Percentiles rank a stretch among this genome's conserved stretches.
These are phyloP conservation scores for Drosophila fulvimacula DNA, from an alignment of 2,888 invertebrate genomes.

Conservation along the genomic window DNA sequence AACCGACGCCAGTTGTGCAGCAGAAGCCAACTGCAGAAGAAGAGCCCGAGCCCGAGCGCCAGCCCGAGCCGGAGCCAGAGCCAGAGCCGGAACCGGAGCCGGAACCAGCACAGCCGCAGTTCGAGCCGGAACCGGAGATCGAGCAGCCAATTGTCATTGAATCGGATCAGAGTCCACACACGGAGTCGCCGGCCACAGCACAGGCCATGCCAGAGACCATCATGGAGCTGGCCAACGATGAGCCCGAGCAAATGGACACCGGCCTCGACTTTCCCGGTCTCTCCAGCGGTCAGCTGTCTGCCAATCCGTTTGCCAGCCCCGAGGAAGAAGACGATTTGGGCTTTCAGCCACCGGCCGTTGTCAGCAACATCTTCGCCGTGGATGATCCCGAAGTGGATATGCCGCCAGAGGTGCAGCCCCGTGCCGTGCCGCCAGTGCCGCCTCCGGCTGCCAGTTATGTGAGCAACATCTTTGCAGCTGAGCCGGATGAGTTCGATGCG, in stretches of 20 bases:
- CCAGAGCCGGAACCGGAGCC: slow-evolving; percentile 22
- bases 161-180: slow-evolving; percentile 79
- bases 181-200: slow-evolving; percentile 77
- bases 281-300: slow-evolving; percentile 82
- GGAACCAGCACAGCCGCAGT: slow-evolving; percentile 30
- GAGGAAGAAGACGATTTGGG: slow-evolving; percentile 82
- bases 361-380: slow-evolving; percentile 75
- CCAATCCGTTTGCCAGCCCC: slow-evolving; percentile 86
- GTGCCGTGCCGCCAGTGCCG: slow-evolving; percentile 38
- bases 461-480: slow-evolving; percentile 81
- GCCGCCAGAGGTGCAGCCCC: slow-evolving; percentile 55
- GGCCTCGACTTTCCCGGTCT: slow-evolving; percentile 81
- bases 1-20: slow-evolving; percentile 42
- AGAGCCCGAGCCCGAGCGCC: slow-evolving; percentile 77
- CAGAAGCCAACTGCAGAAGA: slow-evolving; percentile 42
- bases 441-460: slow-evolving; percentile 68
- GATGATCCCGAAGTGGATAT: slow-evolving; percentile 64
- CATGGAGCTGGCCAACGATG: slow-evolving; percentile 61
- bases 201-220: slow-evolving; percentile 68
- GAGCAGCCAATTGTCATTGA: slow-evolving; percentile 46
- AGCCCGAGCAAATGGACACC: slow-evolving; percentile 84
- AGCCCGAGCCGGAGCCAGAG: slow-evolving; percentile 32
- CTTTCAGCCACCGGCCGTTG: slow-evolving; percentile 64
- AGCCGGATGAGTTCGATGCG: slow-evolving; percentile 92
- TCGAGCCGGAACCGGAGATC: slow-evolving; percentile 30